Percentiles rank a stretch among this genome's conserved stretches.
These are phyloP conservation scores for Trogon melanurus DNA, from an alignment of 2,113 vertebrate genomes.

Conservation along the genomic window DNA sequence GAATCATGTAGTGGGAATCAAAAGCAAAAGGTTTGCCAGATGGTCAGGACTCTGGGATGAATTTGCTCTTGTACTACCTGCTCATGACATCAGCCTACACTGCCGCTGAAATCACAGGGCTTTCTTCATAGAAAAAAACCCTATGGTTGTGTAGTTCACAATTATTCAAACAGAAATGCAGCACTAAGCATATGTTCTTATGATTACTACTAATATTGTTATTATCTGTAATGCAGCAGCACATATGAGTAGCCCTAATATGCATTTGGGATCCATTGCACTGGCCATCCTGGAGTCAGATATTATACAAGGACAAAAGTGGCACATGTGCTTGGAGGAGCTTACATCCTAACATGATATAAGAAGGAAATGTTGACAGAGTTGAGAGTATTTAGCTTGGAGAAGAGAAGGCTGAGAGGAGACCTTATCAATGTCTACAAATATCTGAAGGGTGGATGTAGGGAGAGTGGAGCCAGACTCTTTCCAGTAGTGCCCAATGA, in stretches of 20 bases:
- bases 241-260: neutral
- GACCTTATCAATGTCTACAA: too few species aligned
- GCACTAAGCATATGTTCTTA: neutral
- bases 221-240: neutral
- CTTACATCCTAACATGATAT: neutral
- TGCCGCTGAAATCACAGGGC: neutral
- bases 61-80: neutral
- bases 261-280: neutral
- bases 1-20: neutral
- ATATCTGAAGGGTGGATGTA: too few species aligned
- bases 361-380: too few species aligned
- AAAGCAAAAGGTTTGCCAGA: neutral
- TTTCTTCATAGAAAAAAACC: neutral
- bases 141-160: neutral
- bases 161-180: neutral
- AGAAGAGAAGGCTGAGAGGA: too few species aligned
- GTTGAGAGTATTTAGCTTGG: too few species aligned
- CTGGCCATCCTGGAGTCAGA: neutral
- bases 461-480: too few species aligned
- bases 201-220: neutral
- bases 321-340: neutral
- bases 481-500: too few species aligned
- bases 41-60: neutral
- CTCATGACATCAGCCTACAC: neutral
- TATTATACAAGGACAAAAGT: neutral